These are phyloP conservation scores for Bombus cullumanus DNA, from an alignment of 1,140 invertebrate species.

Conservation along the genomic window DNA sequence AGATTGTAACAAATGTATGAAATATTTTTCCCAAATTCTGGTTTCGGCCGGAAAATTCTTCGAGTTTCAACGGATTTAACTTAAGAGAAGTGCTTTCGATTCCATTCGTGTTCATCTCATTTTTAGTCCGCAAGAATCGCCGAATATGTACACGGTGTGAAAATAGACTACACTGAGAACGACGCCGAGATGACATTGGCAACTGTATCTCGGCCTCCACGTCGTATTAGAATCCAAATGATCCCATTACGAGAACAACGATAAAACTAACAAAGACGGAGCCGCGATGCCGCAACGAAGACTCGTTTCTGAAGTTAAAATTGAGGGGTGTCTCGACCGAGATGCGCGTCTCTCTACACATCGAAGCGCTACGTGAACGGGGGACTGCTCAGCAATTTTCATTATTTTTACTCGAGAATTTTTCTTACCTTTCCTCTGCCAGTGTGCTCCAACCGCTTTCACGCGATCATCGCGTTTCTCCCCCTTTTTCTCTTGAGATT, in stretches of 20 bases:
- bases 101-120: background rate
- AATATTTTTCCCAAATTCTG: background rate
- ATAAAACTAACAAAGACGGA: slow-evolving; percentile 79
- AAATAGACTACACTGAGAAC: slow-evolving; percentile 8
- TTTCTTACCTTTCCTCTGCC: slow-evolving; percentile 11
- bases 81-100: background rate
- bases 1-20: too few species aligned
- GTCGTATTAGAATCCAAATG: slow-evolving; percentile 78
- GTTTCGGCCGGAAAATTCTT: background rate
- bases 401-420: slow-evolving; percentile 53
- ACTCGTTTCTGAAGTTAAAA: slow-evolving; percentile 65
- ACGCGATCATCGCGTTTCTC: background rate
- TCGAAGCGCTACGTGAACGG: slow-evolving; percentile 22
- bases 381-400: slow-evolving; percentile 52
- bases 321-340: slow-evolving; percentile 58
- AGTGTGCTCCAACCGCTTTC: too few species aligned
- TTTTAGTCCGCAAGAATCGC: background rate
- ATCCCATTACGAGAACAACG: slow-evolving; percentile 76
- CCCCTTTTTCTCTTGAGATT: background rate
- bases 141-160: background rate
- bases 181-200: slow-evolving; percentile 42
- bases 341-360: slow-evolving; percentile 27
- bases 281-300: slow-evolving; percentile 52
- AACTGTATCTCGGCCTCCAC: slow-evolving; percentile 58
- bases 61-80: background rate